Conservation (phyloP, 2,797 vertebrate species). For the Podargus strigoides region DNA sequence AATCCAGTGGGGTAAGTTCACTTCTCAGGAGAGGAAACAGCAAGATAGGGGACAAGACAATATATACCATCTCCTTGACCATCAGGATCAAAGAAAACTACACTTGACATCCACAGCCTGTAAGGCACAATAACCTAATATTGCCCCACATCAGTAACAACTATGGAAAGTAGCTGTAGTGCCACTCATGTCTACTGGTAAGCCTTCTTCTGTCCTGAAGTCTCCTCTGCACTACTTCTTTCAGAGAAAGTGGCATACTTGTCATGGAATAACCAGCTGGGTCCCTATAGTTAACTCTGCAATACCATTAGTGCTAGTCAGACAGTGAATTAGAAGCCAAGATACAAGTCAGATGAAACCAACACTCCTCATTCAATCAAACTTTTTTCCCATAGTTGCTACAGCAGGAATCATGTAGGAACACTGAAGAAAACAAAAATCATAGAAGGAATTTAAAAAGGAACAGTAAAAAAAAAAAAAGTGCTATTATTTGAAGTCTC, state of each 20-base stretch:
- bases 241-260: background rate
- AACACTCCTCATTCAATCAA: background rate
- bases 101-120: fast-evolving
- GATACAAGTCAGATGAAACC: background rate
- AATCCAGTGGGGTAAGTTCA: background rate
- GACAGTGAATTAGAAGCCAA: background rate
- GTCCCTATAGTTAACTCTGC: background rate
- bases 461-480: too few species aligned
- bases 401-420: too few species aligned
- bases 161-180: background rate
- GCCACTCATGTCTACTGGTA: background rate
- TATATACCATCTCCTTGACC: background rate
- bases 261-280: background rate
- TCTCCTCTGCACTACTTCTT: background rate
- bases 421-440: too few species aligned
- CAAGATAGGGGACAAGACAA: background rate
- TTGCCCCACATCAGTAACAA: background rate
- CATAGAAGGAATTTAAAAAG: too few species aligned
- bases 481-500: too few species aligned
- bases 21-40: background rate
- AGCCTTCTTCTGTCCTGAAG: background rate
- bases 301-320: background rate
- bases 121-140: background rate
- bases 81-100: background rate
- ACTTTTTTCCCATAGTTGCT: too few species aligned